Percentiles rank a stretch among this genome's conserved stretches.
These are phyloP conservation scores for Horisme vitalbata DNA, from an alignment of 2,888 invertebrate species.

Conservation along the genomic window DNA sequence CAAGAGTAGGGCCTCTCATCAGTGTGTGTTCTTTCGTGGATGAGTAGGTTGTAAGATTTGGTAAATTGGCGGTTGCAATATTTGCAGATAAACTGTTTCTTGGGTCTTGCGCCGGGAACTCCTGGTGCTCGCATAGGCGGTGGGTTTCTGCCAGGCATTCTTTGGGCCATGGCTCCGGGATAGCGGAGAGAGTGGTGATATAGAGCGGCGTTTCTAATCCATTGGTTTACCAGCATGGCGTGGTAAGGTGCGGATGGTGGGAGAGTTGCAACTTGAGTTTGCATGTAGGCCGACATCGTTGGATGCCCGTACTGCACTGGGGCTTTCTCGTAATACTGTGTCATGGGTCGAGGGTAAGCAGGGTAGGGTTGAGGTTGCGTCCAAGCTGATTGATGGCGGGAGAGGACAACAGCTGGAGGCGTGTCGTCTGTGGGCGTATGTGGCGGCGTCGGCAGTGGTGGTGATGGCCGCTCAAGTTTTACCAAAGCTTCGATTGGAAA, in stretches of 20 bases:
- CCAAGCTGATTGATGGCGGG: slow-evolving; percentile 68
- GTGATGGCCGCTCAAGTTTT: slow-evolving; percentile 84
- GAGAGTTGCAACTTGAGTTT: slow-evolving; percentile 72
- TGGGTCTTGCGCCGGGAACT: slow-evolving; percentile 84
- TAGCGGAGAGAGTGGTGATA: slow-evolving; percentile 84
- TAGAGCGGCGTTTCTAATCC: slow-evolving; percentile 88
- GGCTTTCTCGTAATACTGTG: slow-evolving; percentile 70
- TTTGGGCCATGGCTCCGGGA: slow-evolving; percentile 75
- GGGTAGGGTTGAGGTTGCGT: slow-evolving; percentile 63
- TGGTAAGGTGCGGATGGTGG: slow-evolving; percentile 78
- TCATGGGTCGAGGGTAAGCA: slow-evolving; percentile 65
- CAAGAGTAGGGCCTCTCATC: slow-evolving; percentile 98
- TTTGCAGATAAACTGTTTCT: slow-evolving; percentile 97
- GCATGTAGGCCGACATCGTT: slow-evolving; percentile 70
- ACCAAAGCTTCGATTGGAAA: slow-evolving; percentile 83
- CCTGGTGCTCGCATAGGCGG: slow-evolving; percentile 82
- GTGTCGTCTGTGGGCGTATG: slow-evolving; percentile 87
- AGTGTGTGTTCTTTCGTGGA: slow-evolving; percentile 98
- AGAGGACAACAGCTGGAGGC: slow-evolving; percentile 74
- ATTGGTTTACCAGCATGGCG: slow-evolving; percentile 87
- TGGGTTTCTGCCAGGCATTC: slow-evolving; percentile 77
- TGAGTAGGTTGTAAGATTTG: slow-evolving; percentile 98
- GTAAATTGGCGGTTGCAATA: slow-evolving; percentile 98
- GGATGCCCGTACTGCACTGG: slow-evolving; percentile 66
- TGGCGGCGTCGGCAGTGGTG: slow-evolving; percentile 87